Conservation (phyloP, 2,888 invertebrate genomes). For the Epirrita christyi region DNA sequence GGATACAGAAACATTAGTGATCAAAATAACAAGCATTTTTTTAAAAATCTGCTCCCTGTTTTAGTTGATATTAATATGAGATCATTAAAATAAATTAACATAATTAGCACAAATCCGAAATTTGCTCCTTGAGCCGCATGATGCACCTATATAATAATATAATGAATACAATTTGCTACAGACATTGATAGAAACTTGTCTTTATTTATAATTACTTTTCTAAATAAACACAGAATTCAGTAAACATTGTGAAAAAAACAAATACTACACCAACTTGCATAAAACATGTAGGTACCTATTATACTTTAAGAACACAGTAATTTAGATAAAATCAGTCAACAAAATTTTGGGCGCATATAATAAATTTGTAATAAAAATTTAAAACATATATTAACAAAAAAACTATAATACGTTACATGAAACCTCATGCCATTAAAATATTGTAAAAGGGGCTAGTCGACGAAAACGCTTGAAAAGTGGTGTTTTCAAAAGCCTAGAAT, state of each 20-base stretch:
- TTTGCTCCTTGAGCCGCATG: constrained; percentile 62
- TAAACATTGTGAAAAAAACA: constrained; percentile 41
- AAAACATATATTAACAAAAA: constrained; percentile 40
- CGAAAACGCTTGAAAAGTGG: no score
- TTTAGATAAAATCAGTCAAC: constrained; percentile 49
- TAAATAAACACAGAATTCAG: constrained; percentile 27
- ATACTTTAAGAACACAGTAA: constrained; percentile 34
- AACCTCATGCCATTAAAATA: constrained; percentile 50
- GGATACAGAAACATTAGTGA: constrained; percentile 52
- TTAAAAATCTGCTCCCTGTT: constrained; percentile 43
- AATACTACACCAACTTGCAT: constrained; percentile 18
- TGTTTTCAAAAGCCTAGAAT: no score
- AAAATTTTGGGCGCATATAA: constrained; percentile 38
- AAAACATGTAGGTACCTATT: constrained; percentile 32
- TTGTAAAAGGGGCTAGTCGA: no score
- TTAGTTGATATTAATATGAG: constrained; percentile 60
- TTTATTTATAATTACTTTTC: constrained; percentile 28
- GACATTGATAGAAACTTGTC: constrained; percentile 46
- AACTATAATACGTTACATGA: constrained; percentile 39
- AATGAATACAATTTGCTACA: constrained; percentile 54
- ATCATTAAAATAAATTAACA: constrained; percentile 60
- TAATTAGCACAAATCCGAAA: constrained; percentile 51
- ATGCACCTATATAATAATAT: constrained; percentile 44
- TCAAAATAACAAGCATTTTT: constrained; percentile 43
- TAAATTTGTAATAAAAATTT: constrained; percentile 43